Base-by-base conservation (phyloP, 1,140 invertebrate species). In the Cydia amplana region DNA sequence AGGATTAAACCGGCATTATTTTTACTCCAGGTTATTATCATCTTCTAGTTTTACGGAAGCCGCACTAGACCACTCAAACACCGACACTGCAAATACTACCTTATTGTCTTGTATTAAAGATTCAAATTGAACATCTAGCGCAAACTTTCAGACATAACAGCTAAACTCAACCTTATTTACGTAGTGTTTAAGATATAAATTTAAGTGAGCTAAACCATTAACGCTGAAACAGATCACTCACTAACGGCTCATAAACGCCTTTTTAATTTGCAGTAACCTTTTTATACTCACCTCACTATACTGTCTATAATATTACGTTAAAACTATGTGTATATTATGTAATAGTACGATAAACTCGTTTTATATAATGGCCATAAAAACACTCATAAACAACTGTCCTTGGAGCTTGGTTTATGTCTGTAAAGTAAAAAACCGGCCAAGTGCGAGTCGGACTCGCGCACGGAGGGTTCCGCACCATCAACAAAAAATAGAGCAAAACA, bases 201-300 rank as follows among this genome's bases (percentile, higher is more conserved):
- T 55, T 16, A 6, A 16, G 51, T 55, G 16, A 18, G 1, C 0
- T 9, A 55, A 55, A 55, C 46, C 46, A 49, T 9, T 0, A 49
- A 49, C 16, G 51, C n/a, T 55, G 7, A 55, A 18, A 55, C n/a
- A 55, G 16, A 55, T 55, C n/a, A 55, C n/a, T 4, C n/a, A n/a
- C 51, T 55, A 55, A 55, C 16, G n/a, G 18, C n/a, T 18, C 51
- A 18, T 55, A 55, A 55, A 55, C 51, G 18, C 46, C 16, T n/a
- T 55, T 55, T 55, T 20, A 55, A 55, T 55, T 55, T 55, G 51
- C 51, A 55, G 51, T 55, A 55, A 55, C 4, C 6, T 55, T 55
- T 2, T 55, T 18, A 49, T 16, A 5, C 5, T 55, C 16, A 18
- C 51, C n/a, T 55, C 51, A 55, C 16, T 55, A 18, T 55, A 55